A percentile compares a stretch with the other conserved stretches of the same genome.
These are phyloP conservation scores for Scytalopus superciliaris DNA, from an alignment of 2,113 vertebrate genomes.

Conservation along the genomic window DNA sequence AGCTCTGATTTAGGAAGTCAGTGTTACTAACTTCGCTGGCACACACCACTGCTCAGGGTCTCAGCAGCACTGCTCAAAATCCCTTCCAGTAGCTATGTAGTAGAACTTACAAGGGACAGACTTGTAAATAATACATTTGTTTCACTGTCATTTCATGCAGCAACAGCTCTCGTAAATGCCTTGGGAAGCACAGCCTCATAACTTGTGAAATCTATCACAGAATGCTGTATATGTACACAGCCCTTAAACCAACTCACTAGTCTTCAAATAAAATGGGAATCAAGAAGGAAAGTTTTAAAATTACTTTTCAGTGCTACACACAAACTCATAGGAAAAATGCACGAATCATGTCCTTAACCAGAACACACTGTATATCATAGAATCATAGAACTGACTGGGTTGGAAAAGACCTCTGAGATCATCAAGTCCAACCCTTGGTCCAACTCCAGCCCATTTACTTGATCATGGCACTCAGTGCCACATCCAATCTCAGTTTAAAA, in stretches of 20 bases:
- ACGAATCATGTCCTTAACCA: background rate
- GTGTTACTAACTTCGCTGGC: background rate
- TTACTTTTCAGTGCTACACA: background rate
- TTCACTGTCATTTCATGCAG: background rate
- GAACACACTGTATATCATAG: background rate
- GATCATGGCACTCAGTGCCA: too few relatives aligned
- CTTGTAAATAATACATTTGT: background rate
- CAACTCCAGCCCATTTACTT: too few relatives aligned
- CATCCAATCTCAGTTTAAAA: too few relatives aligned
- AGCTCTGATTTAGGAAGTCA: background rate
- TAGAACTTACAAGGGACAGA: background rate
- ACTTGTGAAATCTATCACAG: background rate
- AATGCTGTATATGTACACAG: background rate
- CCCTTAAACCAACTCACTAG: background rate
- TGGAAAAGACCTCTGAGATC: too few relatives aligned
- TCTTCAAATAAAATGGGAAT: background rate
- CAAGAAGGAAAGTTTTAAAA: background rate
- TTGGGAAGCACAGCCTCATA: background rate
- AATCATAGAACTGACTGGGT: too few relatives aligned
- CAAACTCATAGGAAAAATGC: background rate
- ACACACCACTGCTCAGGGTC: background rate
- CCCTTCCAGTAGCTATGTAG: background rate
- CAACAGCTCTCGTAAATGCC: background rate
- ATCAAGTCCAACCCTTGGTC: too few relatives aligned
- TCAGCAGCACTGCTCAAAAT: background rate